Evolutionary conservation across 2,113 vertebrate genomes (phyloP), one percentile per base, ranked within the genome.

Genomic region (Bettongia penicillata): DNA sequence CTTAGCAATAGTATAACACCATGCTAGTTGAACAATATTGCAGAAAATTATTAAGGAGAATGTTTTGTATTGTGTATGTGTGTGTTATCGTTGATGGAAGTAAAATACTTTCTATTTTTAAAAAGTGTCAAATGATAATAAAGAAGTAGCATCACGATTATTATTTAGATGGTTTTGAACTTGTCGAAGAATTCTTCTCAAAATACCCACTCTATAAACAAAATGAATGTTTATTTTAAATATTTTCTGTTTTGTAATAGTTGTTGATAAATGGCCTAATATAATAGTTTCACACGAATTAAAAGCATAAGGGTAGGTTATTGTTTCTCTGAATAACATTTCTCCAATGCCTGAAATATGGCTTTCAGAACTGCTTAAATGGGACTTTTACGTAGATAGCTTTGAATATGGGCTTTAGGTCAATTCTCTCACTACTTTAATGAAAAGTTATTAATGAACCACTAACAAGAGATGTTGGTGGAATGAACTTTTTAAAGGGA

Each of bases 81-180:
- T 57, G 55, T 11, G 28, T 31, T 61, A 14, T 55, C 92, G 37
- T 48, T 50, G 50, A 53, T 95, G 93, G n/a, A 95, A 91, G 89
- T 48, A 1, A 95, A 91, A 89, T 50, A 92, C 48, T 91, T 94
- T 19, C 47, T 94, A 91, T 9, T 84, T 93, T 96, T 93, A 91
- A 89, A 61, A 77, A 89, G 23, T 94, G 26, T 43, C 19, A 84
- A 94, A 48, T 51, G 22, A 28, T 52, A 92, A 68, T 53, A 97
- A 95, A 97, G 22, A 90, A 93, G 53, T 97, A 96, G 93, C n/a
- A 84, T 84, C 6, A 43, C 0, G 5, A 19, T 19, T 84, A 84
- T 84, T 61, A 61, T 37, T 68, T 84, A 84, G 68, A 43, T 6
- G 23, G 11, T 77, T 77, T n/a, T 77, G 43, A 84, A 51, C 14